These are phyloP conservation scores for Calyptomena viridis DNA, from an alignment of 2,113 vertebrate genomes.

Conservation along the genomic window DNA sequence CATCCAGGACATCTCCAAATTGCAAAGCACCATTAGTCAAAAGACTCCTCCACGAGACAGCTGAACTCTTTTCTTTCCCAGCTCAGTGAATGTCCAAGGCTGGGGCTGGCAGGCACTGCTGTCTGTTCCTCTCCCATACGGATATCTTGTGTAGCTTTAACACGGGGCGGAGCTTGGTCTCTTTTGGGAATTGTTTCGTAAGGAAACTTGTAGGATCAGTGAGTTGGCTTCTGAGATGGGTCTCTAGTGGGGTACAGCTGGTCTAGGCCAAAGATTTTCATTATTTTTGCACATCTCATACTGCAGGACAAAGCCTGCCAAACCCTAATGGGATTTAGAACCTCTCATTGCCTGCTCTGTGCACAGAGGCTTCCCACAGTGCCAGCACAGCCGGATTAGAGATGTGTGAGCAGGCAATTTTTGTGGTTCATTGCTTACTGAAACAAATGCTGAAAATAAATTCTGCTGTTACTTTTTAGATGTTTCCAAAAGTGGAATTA, in stretches of 20 bases:
- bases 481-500: constrained; percentile 31
- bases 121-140: background rate
- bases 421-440: background rate
- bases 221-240: background rate
- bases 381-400: background rate
- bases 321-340: constrained; percentile 2
- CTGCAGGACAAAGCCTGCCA: background rate
- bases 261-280: background rate
- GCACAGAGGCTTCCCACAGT: background rate
- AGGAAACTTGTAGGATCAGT: background rate
- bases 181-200: background rate
- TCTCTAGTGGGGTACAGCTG: background rate
- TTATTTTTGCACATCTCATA: background rate
- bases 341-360: background rate
- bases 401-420: background rate
- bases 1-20: background rate
- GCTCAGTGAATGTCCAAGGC: background rate
- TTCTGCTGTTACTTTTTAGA: background rate
- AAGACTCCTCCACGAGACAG: background rate
- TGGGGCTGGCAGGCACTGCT: background rate
- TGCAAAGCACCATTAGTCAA: background rate
- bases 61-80: background rate
- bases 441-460: background rate
- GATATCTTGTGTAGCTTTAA: background rate
- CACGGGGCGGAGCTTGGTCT: background rate